Evolutionary conservation across 2,888 invertebrate species (phyloP), one percentile per base, ranked within the genome.

Genomic region (Vesta saturnalis): DNA sequence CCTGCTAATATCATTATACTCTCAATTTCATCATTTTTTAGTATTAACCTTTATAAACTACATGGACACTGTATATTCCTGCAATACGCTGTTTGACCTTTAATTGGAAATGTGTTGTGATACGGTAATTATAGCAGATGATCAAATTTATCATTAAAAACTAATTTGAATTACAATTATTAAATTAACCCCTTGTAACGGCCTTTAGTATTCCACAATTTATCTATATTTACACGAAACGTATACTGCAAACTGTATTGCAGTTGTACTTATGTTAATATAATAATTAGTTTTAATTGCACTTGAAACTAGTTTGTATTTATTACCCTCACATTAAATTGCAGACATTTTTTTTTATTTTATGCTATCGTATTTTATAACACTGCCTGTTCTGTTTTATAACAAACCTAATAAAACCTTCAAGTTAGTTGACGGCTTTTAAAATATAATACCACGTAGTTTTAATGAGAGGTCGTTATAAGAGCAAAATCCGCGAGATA

Each of bases 391-490:
- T 66, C 69, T 69, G 69, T 69, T 66, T 66, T 69, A 70, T 71
- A 71, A 71, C 71, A 68, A 70, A 70, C 67, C 64, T 65, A 71
- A 73, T 72, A 70, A 73, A 70, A 70, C 70, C 67, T 64, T 67
- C 71, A 68, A 68, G 71, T 67, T 72, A 70, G 72, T 72, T 72
- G 75, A 77, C 75, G 75, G 71, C 74, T 74, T 77, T 73, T 77
- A 77, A 77, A 77, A 77, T 77, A 77, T 77, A 77, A 77, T 76
- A 73, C 75, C 74, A 72, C 74, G 71, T 74, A 76, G 77, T 78
- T 79, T 78, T 79, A 78, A 78, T 78, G 79, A 78, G 78, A 75
- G 75, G 73, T 78, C 77, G 78, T 77, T 78, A 77, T 77, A 78
- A 76, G 75, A 74, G 75, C 73, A 72, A 74, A 76, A 77, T 75